Percentiles rank a stretch among this genome's conserved stretches.
phyloP scores from a whole-genome alignment of 2,888 invertebrate species.

The Lepeophtheirus nordmannii region DNA sequence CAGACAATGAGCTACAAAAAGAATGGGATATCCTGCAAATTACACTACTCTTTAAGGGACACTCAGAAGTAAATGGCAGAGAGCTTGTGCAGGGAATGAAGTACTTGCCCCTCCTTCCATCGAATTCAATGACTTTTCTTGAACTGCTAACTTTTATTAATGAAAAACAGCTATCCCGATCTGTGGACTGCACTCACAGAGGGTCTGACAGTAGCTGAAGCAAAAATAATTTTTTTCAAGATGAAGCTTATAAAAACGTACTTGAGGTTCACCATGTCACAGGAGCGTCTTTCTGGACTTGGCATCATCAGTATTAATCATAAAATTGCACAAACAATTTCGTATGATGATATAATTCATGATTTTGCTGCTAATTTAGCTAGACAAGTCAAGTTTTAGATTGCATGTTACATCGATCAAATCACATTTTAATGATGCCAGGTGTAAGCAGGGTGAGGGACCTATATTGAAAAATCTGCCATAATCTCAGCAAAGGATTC shows the following conservation, averaged over 20 bases:
- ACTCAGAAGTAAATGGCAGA: slow-evolving; percentile 25
- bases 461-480: no score
- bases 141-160: slow-evolving; percentile 25
- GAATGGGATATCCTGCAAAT: slow-evolving; percentile 24
- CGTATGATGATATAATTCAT: not conserved
- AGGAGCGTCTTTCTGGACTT: slow-evolving; percentile 24
- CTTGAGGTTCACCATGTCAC: slow-evolving; percentile 26
- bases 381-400: no score
- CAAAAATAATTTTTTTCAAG: slow-evolving; percentile 27
- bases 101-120: slow-evolving; percentile 25
- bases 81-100: slow-evolving; percentile 25
- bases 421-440: no score
- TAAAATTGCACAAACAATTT: slow-evolving; percentile 4
- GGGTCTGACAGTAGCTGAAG: slow-evolving; percentile 26
- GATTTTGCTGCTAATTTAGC: no score
- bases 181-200: slow-evolving; percentile 25
- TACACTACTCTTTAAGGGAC: slow-evolving; percentile 25
- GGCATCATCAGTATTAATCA: not conserved
- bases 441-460: no score
- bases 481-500: no score
- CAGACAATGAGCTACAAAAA: no score
- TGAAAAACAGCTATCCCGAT: slow-evolving; percentile 18
- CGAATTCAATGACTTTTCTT: slow-evolving; percentile 24
- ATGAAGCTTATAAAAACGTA: slow-evolving; percentile 26
- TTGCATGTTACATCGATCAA: no score